Base-by-base conservation (phyloP, 2,797 vertebrate species). In the Liasis olivaceus region DNA sequence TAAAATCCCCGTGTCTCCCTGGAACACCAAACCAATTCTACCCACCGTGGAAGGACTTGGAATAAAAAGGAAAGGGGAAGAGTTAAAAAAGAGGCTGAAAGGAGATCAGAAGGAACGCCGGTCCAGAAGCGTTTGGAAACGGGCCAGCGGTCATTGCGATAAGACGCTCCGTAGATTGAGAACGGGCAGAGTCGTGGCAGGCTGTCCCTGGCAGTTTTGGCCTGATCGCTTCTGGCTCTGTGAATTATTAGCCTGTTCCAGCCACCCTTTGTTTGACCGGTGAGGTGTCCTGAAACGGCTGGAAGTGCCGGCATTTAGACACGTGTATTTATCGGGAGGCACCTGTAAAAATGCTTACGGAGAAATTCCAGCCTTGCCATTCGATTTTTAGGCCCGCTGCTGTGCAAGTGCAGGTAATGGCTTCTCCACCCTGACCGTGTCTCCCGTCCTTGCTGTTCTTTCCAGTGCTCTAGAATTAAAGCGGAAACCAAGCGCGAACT, bases 401-500 rank as follows among this genome's bases (percentile, higher is more conserved):
- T 54, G 51, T 7, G 51, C 51, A 54, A 54, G 51, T 54, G 51
- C 8, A 54, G 51, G 8, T 54, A 54, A 54, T 54, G 51, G 36
- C 28, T 1, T 62, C 90, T 14, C 85, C 14, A 4, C 22, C 31
- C 81, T 88, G 56, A 54, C 91, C 31, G 0, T 0, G 31, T 28
- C 88, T 59, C 56, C 51, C 47, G 58, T 12, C 58, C 1, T 42
- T 63, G 72, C 85, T 36, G 0, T 93, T 85, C 31, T 0, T 93
- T 95, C 85, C 59, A 98, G 98, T 98, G 97, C 88, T 95, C 89
- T 0, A 95, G 64, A 87, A 95, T 97, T 60, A 96, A 95, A 90
- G 97, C 97, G 88, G 96, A 96, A 54, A 56, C 84, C 20, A 97
- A 94, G 36, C 64, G 14, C 0, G 96, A 98, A 20, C 64, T 94